A percentile compares a stretch with the other conserved stretches of the same genome.
Evolutionary conservation across 30 jellyfish, hydroid and myxozoan genomes (phyloP).

Genomic region (Morbakka virulenta): DNA sequence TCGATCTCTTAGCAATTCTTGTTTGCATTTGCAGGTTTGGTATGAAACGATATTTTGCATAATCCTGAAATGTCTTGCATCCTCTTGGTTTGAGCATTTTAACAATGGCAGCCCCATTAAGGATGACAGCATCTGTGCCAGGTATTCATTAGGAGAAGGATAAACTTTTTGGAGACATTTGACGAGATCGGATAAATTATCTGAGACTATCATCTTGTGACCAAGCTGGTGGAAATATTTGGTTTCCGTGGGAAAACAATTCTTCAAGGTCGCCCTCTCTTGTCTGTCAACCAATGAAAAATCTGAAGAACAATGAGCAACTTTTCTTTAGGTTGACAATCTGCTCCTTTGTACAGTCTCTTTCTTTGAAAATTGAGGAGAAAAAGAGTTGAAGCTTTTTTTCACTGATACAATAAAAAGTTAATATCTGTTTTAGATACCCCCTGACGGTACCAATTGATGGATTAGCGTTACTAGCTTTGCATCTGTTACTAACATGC

Average conservation of each 20-base stretch:
- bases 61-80: slow-evolving; percentile 7
- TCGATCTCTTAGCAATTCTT: not conserved
- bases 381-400: too few relatives aligned
- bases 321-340: too few relatives aligned
- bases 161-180: too few relatives aligned
- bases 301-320: slow-evolving; percentile 49
- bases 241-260: slow-evolving; percentile 34
- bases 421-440: too few relatives aligned
- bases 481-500: too few relatives aligned
- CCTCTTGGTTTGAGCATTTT: slow-evolving; percentile 26
- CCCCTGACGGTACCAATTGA: too few relatives aligned
- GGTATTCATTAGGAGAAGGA: too few relatives aligned
- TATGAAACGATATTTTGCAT: not conserved
- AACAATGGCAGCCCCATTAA: slow-evolving; percentile 39
- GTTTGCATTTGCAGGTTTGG: not conserved
- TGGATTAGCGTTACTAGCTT: too few relatives aligned
- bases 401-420: too few relatives aligned
- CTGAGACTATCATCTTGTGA: slow-evolving; percentile 50
- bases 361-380: too few relatives aligned
- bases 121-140: not conserved
- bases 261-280: slow-evolving; percentile 51
- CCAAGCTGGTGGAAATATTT: slow-evolving; percentile 44
- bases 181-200: too few relatives aligned
- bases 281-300: slow-evolving; percentile 55
- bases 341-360: too few relatives aligned